phyloP scores from a whole-genome alignment of 2,888 invertebrate species.

The Orchestes rusci region DNA sequence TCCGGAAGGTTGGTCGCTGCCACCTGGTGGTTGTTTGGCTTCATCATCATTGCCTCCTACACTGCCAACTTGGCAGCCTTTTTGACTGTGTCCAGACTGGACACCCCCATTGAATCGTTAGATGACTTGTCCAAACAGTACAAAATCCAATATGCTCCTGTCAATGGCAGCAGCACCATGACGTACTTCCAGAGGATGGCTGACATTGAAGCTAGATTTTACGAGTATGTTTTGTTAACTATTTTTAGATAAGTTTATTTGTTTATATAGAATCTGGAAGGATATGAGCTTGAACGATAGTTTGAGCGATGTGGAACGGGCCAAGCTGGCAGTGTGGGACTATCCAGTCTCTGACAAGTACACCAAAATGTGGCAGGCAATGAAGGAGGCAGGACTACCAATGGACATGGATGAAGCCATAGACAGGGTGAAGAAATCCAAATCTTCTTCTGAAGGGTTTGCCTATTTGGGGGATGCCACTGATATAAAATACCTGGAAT shows the following conservation, averaged over 20 bases:
- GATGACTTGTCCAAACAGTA: constrained; percentile 89
- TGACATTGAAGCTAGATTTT: constrained; percentile 88
- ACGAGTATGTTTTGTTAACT: constrained; percentile 60
- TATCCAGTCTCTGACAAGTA: constrained; percentile 98
- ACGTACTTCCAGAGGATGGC: constrained; percentile 96
- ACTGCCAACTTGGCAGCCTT: constrained; percentile 98
- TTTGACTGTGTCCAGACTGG: constrained; percentile 86
- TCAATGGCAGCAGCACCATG: constrained; percentile 81
- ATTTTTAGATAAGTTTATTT: not conserved
- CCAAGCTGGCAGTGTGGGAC: constrained; percentile 96
- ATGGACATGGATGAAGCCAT: constrained; percentile 72
- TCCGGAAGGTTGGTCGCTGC: constrained; percentile 85
- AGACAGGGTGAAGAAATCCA: constrained; percentile 58
- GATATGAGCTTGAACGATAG: constrained; percentile 96
- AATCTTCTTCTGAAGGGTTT: constrained; percentile 74
- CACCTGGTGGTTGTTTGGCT: constrained; percentile 99
- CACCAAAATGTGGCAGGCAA: constrained; percentile 98
- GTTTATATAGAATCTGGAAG: constrained; percentile 79
- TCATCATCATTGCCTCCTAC: constrained; percentile 97
- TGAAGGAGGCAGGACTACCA: constrained; percentile 78
- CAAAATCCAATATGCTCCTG: constrained; percentile 91
- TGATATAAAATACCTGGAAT: constrained; percentile 66
- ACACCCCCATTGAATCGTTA: constrained; percentile 85
- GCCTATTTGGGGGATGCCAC: constrained; percentile 83
- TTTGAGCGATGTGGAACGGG: constrained; percentile 78